Evolutionary conservation across 2,888 invertebrate species (phyloP), one percentile per base, ranked within the genome.

Genomic region (Pseudococcus viburni): DNA sequence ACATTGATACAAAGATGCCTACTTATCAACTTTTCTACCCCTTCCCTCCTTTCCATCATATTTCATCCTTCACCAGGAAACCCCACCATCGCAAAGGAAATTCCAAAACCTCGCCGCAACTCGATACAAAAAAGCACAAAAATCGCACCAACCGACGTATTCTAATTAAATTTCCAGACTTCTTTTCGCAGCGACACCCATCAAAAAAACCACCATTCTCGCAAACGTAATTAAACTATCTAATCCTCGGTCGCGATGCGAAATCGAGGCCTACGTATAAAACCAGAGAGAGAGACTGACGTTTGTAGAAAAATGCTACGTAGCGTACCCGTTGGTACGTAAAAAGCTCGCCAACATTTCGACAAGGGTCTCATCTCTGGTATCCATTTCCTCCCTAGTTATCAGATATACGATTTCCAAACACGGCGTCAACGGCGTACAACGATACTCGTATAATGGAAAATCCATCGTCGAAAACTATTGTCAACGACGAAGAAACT

Each of bases 311-410:
- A 51, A 51, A 51, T 51, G 15, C 51, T 5, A 17, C 51, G 46
- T 46, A 8, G 46, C 9, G 12, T 51, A 51, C 51, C 17, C 15
- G 51, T 15, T 51, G 11, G 51, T 33, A 33, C 26, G 51, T 15
- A 51, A 51, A 51, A 51, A 51, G 51, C 51, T 51, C 51, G 51
- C 51, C 51, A 51, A 51, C 51, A 51, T 51, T 51, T 51, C 51
- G 51, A 51, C 51, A 51, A 51, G 51, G 51, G 51, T 51, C 51
- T 51, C 51, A 51, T 51, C 51, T 51, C 51, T 33, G 26, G 51
- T 51, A 51, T 51, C 51, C 51, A 51, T 51, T 51, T 51, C 51
- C 51, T 51, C 51, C 51, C 51, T 4, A 51, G 51, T 5, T 51
- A 51, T 51, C 51, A 51, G 51, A 33, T 33, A 51, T 51, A 51